A percentile compares a stretch with the other conserved stretches of the same genome.
Conservation (phyloP, 1,140 invertebrate genomes). For the Heliothis subflexa region DNA sequence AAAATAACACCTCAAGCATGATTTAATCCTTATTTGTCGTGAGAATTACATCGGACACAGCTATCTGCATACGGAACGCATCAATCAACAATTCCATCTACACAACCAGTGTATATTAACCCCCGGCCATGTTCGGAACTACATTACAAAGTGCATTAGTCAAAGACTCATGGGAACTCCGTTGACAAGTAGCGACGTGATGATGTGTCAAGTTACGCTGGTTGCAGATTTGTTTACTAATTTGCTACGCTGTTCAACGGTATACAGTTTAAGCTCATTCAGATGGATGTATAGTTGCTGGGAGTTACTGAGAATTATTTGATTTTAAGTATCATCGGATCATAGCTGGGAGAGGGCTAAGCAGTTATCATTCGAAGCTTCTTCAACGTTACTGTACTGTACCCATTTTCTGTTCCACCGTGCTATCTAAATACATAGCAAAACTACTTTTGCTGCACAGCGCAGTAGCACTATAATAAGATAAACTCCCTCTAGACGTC, state of each 20-base stretch:
- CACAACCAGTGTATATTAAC: not conserved
- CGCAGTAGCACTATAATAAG: too few species aligned
- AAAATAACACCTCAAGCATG: not conserved
- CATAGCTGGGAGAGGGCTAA: too few species aligned
- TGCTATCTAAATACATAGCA: too few species aligned
- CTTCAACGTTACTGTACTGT: too few species aligned
- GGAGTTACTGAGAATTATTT: too few species aligned
- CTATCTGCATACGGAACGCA: constrained; percentile 22
- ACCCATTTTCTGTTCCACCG: too few species aligned
- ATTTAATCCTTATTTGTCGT: constrained; percentile 12
- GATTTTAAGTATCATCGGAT: too few species aligned
- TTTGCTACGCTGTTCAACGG: constrained; percentile 10
- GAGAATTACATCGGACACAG: constrained; percentile 19
- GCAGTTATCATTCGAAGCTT: too few species aligned
- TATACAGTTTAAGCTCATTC: not conserved
- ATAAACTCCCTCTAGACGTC: too few species aligned
- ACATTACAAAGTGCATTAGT: not conserved
- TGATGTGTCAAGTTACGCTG: not conserved
- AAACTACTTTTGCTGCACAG: too few species aligned
- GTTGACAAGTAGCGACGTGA: not conserved
- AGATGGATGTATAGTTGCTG: too few species aligned
- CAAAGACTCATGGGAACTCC: not conserved
- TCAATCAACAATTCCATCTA: constrained; percentile 17
- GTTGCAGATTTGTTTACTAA: constrained; percentile 17
- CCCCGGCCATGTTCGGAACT: not conserved